These are phyloP conservation scores for Ericerus pela DNA, from an alignment of 1,140 invertebrate genomes.

Conservation along the genomic window DNA sequence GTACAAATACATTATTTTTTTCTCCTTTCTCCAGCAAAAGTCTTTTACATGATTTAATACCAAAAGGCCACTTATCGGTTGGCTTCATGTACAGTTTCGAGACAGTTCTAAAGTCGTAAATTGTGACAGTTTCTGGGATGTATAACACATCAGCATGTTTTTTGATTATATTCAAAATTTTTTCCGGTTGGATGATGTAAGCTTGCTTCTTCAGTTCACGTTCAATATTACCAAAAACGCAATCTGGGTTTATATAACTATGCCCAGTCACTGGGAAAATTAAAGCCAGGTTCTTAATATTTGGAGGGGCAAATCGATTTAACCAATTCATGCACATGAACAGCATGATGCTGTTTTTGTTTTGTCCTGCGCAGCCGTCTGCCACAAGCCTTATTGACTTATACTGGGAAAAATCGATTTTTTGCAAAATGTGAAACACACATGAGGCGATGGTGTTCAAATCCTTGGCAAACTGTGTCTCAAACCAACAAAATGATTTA, in stretches of 20 bases:
- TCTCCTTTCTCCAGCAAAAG: too few species aligned
- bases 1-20: neutral
- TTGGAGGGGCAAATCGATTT: neutral
- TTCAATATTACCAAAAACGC: constrained; percentile 25
- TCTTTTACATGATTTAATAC: too few species aligned
- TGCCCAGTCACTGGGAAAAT: constrained; percentile 26
- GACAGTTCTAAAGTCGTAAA: neutral
- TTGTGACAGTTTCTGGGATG: neutral
- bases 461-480: constrained; percentile 23
- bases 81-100: neutral
- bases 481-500: constrained; percentile 21
- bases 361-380: constrained; percentile 18
- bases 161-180: neutral
- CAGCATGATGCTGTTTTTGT: constrained; percentile 12
- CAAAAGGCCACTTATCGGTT: neutral
- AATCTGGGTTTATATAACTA: constrained; percentile 25
- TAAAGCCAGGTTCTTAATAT: constrained; percentile 18
- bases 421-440: constrained; percentile 25
- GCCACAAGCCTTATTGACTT: constrained; percentile 20
- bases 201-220: neutral
- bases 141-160: neutral
- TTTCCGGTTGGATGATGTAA: neutral
- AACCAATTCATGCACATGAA: constrained; percentile 23
- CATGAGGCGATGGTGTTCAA: constrained; percentile 24
- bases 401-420: constrained; percentile 26